phyloP scores from a whole-genome alignment of 2,113 vertebrate genomes.

The Chascanopsetta lugubris region DNA sequence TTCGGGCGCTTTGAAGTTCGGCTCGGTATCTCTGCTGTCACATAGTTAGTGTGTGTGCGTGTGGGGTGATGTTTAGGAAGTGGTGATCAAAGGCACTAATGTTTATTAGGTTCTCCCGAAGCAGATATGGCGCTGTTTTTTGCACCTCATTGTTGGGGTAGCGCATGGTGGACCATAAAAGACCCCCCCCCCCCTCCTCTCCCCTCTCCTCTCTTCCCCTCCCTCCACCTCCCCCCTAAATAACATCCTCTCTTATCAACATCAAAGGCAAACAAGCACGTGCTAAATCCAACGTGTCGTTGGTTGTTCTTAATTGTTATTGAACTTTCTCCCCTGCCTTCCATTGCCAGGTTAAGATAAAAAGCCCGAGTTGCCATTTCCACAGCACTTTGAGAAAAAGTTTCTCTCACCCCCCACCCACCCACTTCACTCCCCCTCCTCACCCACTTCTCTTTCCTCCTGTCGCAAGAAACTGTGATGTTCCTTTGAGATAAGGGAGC shows the following conservation, averaged over 20 bases:
- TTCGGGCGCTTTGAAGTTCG: slow-evolving; percentile 6
- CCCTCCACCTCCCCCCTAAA: neutral
- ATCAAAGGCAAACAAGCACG: slow-evolving; percentile 17
- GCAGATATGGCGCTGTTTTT: slow-evolving; percentile 56
- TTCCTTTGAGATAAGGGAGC: slow-evolving; percentile 82
- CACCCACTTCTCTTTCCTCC: neutral
- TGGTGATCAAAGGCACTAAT: slow-evolving; percentile 38
- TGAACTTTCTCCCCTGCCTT: slow-evolving; percentile 34
- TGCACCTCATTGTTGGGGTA: slow-evolving; percentile 69
- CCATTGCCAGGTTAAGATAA: slow-evolving; percentile 54
- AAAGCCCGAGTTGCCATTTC: slow-evolving; percentile 56
- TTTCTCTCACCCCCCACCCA: neutral
- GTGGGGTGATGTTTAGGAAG: too few relatives aligned
- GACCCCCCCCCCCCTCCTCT: neutral
- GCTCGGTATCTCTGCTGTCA: neutral
- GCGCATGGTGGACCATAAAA: slow-evolving; percentile 69
- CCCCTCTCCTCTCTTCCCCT: slow-evolving; percentile 25
- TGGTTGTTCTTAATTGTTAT: slow-evolving; percentile 41
- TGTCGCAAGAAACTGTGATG: slow-evolving; percentile 77
- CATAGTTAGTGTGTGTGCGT: slow-evolving; percentile 7
- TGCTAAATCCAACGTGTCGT: slow-evolving; percentile 1
- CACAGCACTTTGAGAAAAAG: slow-evolving; percentile 62
- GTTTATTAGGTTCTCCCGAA: slow-evolving; percentile 40
- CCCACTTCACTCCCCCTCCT: neutral
- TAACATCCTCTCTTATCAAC: slow-evolving; percentile 52